Base-by-base conservation (phyloP, 2,888 invertebrate species). In the Gryllus longicercus region DNA sequence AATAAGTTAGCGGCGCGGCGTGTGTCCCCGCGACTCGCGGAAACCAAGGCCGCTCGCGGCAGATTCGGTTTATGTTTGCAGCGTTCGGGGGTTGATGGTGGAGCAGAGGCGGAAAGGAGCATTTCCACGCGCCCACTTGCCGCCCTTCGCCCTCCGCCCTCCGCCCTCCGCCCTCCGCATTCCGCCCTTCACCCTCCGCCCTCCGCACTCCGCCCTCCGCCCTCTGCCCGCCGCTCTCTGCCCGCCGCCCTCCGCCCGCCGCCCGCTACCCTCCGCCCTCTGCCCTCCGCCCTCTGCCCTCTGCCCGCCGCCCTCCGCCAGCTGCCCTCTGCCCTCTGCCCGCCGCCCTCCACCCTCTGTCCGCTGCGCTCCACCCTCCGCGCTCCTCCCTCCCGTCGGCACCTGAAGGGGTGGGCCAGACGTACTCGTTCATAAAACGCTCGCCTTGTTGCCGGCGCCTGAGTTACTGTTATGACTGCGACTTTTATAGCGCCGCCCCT, bases 381-480 rank as follows among this genome's bases (percentile, higher is more conserved):
- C n/a, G 63, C 63, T n/a, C 16, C 16, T 2, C 16, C 8, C 11
- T 11, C 11, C 0, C 38, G 5, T 38, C 38, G 38, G 38, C 38
- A 38, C 38, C 38, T 38, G 38, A 38, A 38, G 38, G 38, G 38
- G 5, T 38, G 38, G 5, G 38, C 38, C 38, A 5, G 38, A 38
- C 3, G 63, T n/a, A 63, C 63, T 63, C 63, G 63, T 63, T 63
- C 63, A 63, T 63, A 63, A 63, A 63, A 63, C 63, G 63, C 63
- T 63, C n/a, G 63, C 63, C 14, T 63, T 63, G 63, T 63, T 10
- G 63, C 63, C n/a, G 38, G 63, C 63, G 11, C 63, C 10, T 5
- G 63, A 63, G 63, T 63, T 63, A 63, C 63, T 14, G 63, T 63
- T 63, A 63, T 63, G 63, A 18, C 63, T 63, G 14, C 63, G 63